Evolutionary conservation across 2,113 vertebrate genomes (phyloP).

Genomic region (Campylomormyrus tamandua): DNA sequence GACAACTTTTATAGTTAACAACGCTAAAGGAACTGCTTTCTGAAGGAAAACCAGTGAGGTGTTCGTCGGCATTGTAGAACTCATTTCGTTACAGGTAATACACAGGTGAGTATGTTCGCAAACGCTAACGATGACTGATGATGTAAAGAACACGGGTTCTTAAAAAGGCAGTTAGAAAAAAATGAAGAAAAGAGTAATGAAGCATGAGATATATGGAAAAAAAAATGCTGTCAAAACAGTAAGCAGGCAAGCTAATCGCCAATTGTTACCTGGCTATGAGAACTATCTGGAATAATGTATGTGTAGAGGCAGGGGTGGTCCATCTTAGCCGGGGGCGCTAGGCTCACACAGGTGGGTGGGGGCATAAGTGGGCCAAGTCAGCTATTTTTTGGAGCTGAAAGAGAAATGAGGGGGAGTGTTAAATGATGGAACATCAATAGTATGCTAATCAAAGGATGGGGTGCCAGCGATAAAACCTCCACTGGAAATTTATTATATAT

Average conservation of each 20-base stretch:
- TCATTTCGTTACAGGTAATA: not conserved
- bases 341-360: too few relatives aligned
- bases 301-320: not conserved
- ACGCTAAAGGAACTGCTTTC: not conserved
- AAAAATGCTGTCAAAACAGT: not conserved
- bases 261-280: not conserved
- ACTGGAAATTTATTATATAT: not conserved
- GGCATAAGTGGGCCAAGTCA: too few relatives aligned
- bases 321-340: not conserved
- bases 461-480: not conserved
- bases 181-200: not conserved
- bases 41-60: not conserved
- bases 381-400: too few relatives aligned
- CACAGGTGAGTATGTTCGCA: not conserved
- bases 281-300: not conserved
- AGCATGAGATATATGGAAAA: not conserved
- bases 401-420: not conserved
- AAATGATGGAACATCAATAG: not conserved
- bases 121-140: not conserved
- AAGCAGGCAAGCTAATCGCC: not conserved
- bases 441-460: not conserved
- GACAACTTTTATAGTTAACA: not conserved
- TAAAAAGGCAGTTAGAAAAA: not conserved
- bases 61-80: too few relatives aligned
- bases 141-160: not conserved